Percentiles rank a stretch among this genome's conserved stretches.
Conservation (phyloP, 1,140 invertebrate genomes). For the Antheraea mylitta region DNA sequence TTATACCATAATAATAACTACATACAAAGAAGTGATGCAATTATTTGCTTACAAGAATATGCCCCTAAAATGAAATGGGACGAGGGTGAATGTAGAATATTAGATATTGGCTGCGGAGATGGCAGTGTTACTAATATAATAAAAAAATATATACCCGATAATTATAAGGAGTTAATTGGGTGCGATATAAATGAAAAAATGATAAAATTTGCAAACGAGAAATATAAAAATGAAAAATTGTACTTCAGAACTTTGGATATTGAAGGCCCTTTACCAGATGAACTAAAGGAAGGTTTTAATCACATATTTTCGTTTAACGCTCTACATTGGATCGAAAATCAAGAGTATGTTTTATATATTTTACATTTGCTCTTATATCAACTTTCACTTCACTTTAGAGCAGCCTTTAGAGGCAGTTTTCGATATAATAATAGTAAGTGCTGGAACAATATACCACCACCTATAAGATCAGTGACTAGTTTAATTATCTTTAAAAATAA, state of each 20-base stretch:
- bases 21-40: not conserved
- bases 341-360: not conserved
- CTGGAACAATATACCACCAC: too few relatives aligned
- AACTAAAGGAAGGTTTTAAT: constrained; percentile 3
- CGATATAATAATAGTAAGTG: too few relatives aligned
- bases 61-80: constrained; percentile 7
- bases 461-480: too few relatives aligned
- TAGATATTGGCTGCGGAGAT: constrained; percentile 5
- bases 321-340: constrained; percentile 8
- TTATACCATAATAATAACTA: not conserved
- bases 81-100: not conserved
- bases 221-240: constrained; percentile 1
- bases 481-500: too few relatives aligned
- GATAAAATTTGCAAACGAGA: constrained; percentile 1
- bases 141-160: not conserved
- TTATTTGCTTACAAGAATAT: not conserved
- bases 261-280: constrained; percentile 5
- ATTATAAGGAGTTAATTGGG: not conserved
- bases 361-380: not conserved
- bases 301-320: constrained; percentile 6
- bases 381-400: too few relatives aligned
- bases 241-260: not conserved
- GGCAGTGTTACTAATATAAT: too few relatives aligned
- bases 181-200: constrained; percentile 5
- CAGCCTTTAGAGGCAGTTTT: too few relatives aligned